phyloP scores from a whole-genome alignment of 2,113 vertebrate genomes.

The Copsychus sechellarum region DNA sequence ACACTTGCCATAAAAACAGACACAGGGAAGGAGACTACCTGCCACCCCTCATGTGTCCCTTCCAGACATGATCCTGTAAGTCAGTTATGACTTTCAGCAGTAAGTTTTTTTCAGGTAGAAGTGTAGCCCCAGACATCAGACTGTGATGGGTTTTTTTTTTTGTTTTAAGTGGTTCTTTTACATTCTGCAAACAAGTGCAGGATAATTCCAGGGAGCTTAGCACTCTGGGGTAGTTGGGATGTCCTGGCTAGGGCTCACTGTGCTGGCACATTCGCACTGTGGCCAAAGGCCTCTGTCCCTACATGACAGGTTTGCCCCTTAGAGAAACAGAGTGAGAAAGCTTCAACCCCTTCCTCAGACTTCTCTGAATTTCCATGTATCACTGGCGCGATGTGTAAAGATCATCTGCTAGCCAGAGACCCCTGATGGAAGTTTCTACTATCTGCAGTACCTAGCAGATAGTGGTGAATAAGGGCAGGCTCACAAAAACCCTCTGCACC shows the following conservation, averaged over 20 bases:
- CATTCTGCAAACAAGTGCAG: background rate
- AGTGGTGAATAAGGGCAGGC: background rate
- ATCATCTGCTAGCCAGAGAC: conserved; percentile 53
- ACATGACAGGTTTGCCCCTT: background rate
- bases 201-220: background rate
- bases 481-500: background rate
- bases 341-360: background rate
- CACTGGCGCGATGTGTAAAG: background rate
- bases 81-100: background rate
- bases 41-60: rapidly evolving
- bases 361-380: background rate
- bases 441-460: conserved; percentile 24
- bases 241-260: background rate
- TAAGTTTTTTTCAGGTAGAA: background rate
- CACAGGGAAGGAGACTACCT: background rate
- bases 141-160: rapidly evolving
- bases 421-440: conserved; percentile 50
- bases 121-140: background rate
- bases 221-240: rapidly evolving
- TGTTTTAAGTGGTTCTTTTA: background rate
- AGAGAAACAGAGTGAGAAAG: background rate
- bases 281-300: background rate
- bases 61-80: background rate
- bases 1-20: background rate
- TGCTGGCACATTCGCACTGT: rapidly evolving